Conservation (phyloP, 2,797 vertebrate species). For the Syngnathus acus region DNA sequence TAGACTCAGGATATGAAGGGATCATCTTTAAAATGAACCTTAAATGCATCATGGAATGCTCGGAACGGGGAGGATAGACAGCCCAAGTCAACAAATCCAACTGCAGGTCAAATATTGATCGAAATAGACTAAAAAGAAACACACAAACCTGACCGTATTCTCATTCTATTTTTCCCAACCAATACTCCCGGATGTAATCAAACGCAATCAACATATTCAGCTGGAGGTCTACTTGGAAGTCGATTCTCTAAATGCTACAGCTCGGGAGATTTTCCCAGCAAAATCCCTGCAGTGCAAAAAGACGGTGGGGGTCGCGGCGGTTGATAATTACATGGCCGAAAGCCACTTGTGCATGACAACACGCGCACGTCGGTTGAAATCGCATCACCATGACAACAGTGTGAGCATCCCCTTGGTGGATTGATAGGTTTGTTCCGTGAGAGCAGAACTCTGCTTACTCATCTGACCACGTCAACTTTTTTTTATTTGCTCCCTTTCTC, state of each 20-base stretch:
- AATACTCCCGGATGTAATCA: slow-evolving; percentile 7
- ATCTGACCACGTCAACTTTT: slow-evolving; percentile 28
- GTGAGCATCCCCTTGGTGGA: slow-evolving; percentile 25
- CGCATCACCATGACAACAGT: slow-evolving; percentile 25
- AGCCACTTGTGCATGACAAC: slow-evolving; percentile 17
- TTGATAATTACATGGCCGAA: slow-evolving; percentile 23
- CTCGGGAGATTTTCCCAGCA: slow-evolving; percentile 20
- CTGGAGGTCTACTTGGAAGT: slow-evolving; percentile 15
- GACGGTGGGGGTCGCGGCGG: background rate
- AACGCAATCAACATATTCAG: slow-evolving; percentile 11
- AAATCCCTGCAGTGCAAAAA: slow-evolving; percentile 12
- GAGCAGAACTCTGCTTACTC: slow-evolving; percentile 47
- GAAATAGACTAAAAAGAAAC: slow-evolving; percentile 5
- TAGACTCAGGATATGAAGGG: background rate
- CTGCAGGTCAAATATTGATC: background rate
- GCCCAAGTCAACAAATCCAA: background rate
- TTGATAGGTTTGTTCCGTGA: slow-evolving; percentile 26
- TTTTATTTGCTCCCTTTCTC: slow-evolving; percentile 22
- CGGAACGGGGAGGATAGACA: background rate
- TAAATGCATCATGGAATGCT: background rate
- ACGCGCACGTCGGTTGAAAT: slow-evolving; percentile 22
- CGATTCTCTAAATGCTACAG: slow-evolving; percentile 27
- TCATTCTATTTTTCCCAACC: background rate
- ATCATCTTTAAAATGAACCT: background rate
- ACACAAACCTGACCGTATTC: background rate